A percentile compares a stretch with the other conserved stretches of the same genome.
Evolutionary conservation across 2,113 vertebrate species (phyloP).

Genomic region (Syngnathoides biaculeatus): DNA sequence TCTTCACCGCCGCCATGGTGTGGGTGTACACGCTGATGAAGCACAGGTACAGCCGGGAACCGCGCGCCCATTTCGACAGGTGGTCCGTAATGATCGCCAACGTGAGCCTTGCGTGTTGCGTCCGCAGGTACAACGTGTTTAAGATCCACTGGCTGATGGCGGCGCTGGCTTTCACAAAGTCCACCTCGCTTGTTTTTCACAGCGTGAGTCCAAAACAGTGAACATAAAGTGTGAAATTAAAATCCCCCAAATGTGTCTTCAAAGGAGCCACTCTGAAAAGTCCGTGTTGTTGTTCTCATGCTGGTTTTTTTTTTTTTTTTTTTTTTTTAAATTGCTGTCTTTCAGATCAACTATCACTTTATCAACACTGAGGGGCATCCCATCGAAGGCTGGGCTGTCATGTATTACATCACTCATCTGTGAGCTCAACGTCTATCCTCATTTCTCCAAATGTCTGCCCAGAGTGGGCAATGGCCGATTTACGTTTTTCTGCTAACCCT

Average conservation of each 20-base stretch:
- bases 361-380: constrained; percentile 81
- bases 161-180: constrained; percentile 80
- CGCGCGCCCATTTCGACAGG: background rate
- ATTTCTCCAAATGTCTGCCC: background rate
- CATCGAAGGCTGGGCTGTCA: constrained; percentile 81
- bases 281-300: background rate
- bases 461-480: background rate
- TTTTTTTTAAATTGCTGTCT: no score
- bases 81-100: background rate
- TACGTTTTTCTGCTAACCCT: background rate
- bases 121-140: constrained; percentile 79
- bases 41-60: constrained; percentile 69
- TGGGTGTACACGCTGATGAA: constrained; percentile 81
- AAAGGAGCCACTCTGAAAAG: no score
- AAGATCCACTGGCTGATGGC: constrained; percentile 90
- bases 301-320: no score
- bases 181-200: constrained; percentile 79
- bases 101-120: background rate
- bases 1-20: constrained; percentile 73
- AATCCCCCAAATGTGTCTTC: no score
- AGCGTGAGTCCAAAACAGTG: constrained; percentile 69
- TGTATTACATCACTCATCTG: constrained; percentile 85
- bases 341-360: constrained; percentile 84
- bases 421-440: constrained; percentile 53
- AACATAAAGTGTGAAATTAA: no score